Conservation (phyloP, 2,113 vertebrate genomes). For the Gymnocephalus cernua region DNA sequence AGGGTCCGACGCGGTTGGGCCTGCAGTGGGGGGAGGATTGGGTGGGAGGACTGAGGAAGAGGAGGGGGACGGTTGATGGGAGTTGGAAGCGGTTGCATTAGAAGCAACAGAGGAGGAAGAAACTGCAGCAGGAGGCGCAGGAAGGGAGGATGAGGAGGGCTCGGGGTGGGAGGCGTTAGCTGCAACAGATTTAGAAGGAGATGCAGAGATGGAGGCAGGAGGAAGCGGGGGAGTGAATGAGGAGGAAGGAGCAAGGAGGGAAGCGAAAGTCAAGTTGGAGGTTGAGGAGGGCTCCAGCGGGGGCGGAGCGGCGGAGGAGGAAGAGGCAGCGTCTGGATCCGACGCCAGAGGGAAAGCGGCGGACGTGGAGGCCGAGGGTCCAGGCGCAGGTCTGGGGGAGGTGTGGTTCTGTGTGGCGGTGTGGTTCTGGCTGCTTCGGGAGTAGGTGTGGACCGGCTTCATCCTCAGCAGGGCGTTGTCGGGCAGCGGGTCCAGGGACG, state of each 20-base stretch:
- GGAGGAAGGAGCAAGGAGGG: neutral
- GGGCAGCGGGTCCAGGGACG: constrained; percentile 48
- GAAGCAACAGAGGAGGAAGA: neutral
- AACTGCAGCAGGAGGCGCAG: neutral
- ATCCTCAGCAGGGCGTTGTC: constrained; percentile 38
- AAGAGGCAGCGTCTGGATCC: neutral
- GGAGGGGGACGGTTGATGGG: neutral
- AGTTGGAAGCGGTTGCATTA: neutral
- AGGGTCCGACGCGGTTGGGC: neutral
- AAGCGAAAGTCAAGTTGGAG: neutral
- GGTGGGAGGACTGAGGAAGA: neutral
- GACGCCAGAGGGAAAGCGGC: neutral
- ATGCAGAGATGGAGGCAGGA: too few relatives aligned
- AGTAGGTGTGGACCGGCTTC: constrained; percentile 72
- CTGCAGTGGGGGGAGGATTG: neutral
- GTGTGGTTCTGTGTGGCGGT: constrained; percentile 7
- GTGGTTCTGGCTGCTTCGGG: constrained; percentile 51
- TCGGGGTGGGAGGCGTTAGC: constrained; percentile 17
- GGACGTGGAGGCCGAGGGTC: constrained; percentile 32
- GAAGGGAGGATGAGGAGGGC: neutral
- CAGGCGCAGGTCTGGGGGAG: constrained; percentile 22
- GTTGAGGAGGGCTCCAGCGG: neutral
- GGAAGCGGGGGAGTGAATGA: neutral
- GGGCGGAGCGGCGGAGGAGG: constrained; percentile 17
- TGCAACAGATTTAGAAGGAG: neutral